phyloP scores from a whole-genome alignment of 2,888 invertebrate species.

The Drosophila paucipuncta region DNA sequence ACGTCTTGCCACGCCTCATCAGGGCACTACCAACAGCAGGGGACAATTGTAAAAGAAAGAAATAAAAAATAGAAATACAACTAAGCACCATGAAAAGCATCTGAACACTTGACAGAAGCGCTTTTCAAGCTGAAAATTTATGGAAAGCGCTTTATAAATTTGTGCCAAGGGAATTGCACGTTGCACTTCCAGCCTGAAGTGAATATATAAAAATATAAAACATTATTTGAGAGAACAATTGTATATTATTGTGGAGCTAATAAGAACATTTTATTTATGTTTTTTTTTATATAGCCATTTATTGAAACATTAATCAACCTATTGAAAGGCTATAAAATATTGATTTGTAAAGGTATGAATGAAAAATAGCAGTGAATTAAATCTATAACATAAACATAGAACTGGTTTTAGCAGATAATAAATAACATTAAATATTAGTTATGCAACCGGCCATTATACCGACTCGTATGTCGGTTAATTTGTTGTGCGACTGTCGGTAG shows the following conservation, averaged over 20 bases:
- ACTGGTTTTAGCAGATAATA: too few relatives aligned
- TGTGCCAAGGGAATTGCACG: constrained; percentile 43
- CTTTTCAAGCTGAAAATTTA: constrained; percentile 50
- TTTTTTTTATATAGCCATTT: too few relatives aligned
- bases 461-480: too few relatives aligned
- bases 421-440: too few relatives aligned
- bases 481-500: too few relatives aligned
- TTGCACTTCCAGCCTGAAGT: not conserved
- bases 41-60: constrained; percentile 31
- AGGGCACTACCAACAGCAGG: constrained; percentile 22
- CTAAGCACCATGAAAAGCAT: constrained; percentile 3
- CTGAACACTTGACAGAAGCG: constrained; percentile 48
- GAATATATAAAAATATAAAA: not conserved
- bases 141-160: constrained; percentile 51
- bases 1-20: constrained; percentile 38
- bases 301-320: too few relatives aligned
- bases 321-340: too few relatives aligned
- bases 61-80: constrained; percentile 11
- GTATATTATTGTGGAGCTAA: not conserved
- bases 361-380: too few relatives aligned
- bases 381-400: too few relatives aligned
- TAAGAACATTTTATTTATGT: not conserved
- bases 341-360: too few relatives aligned
- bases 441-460: too few relatives aligned
- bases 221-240: not conserved